Evolutionary conservation across 2,888 invertebrate genomes (phyloP), one percentile per base, ranked within the genome.

Genomic region (Leptopilina myrica): DNA sequence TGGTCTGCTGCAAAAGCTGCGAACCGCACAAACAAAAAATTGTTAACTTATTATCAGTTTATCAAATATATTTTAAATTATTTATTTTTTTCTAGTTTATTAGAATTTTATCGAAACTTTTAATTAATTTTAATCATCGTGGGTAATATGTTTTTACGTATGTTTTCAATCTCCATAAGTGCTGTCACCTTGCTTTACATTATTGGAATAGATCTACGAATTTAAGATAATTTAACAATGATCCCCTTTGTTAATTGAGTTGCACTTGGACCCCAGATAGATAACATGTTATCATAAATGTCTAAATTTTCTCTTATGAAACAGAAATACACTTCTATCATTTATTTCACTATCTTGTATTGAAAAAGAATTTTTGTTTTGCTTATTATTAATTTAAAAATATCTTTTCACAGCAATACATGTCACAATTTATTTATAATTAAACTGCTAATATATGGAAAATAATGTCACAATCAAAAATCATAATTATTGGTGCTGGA

Each of bases 401-500:
- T 15, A 8, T 15, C 15, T 59, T 20, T n/a, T 15, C 3, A 15
- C 14, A 59, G 14, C n/a, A n/a, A n/a, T 15, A 12, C 12, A 49
- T 2, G 49, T 12, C 2, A 49, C 49, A 46, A 8, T 49, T 15
- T 59, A 15, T n/a, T 2, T 12, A 62, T 20, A 62, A 62, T 20
- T 20, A 20, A 62, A 8, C 15, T 8, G 8, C 1, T 20, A 62
- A 62, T 20, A 20, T 20, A 59, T 6, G 9, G 20, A 62, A 9
- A 62, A 65, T 33, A 7, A 69, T 69, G 69, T 69, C 69, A 26
- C 81, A 87, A 49, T 81, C 85, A 7, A 89, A 88, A 87, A 91
- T 94, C 62, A 82, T 94, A 79, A 93, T 95, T 64, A 90, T 94
- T 79, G 95, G 95, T 79, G 94, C 94, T 62, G 94, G 94, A 11